These are phyloP conservation scores for Hylia prasina DNA, from an alignment of 2,113 vertebrate genomes.

Conservation along the genomic window DNA sequence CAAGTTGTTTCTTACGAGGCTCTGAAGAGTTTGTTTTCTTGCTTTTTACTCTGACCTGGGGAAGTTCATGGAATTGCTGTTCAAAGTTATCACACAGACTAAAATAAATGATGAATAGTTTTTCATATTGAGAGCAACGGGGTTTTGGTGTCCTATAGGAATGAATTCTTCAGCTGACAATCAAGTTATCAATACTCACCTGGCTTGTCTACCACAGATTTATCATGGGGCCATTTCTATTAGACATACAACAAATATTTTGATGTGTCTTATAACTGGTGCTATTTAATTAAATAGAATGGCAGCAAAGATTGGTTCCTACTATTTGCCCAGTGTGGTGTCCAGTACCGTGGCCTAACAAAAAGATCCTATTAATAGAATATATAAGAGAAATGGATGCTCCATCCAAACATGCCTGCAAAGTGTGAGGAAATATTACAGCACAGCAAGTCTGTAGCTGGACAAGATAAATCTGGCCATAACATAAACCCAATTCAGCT, in stretches of 20 bases:
- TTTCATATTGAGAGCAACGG: not conserved
- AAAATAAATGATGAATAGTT: not conserved
- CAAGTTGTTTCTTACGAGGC: not conserved
- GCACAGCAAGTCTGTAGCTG: not conserved
- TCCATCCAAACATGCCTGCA: not conserved
- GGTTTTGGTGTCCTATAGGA: not conserved
- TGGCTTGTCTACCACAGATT: not conserved
- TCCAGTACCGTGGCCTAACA: not conserved
- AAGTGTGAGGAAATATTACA: not conserved
- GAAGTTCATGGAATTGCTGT: not conserved
- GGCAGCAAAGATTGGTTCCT: not conserved
- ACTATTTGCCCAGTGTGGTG: not conserved
- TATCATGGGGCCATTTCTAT: not conserved
- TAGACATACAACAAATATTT: not conserved
- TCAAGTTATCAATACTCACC: not conserved
- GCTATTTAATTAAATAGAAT: not conserved
- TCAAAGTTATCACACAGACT: not conserved
- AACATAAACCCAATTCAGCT: not conserved
- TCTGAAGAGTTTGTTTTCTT: not conserved
- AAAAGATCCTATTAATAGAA: not conserved
- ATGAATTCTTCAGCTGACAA: not conserved
- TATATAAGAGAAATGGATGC: not conserved
- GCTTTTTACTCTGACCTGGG: not conserved
- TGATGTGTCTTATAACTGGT: not conserved
- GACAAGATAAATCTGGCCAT: not conserved